A percentile compares a stretch with the other conserved stretches of the same genome.
Conservation (phyloP, 2,113 vertebrate genomes). For the Elephantulus edwardii region DNA sequence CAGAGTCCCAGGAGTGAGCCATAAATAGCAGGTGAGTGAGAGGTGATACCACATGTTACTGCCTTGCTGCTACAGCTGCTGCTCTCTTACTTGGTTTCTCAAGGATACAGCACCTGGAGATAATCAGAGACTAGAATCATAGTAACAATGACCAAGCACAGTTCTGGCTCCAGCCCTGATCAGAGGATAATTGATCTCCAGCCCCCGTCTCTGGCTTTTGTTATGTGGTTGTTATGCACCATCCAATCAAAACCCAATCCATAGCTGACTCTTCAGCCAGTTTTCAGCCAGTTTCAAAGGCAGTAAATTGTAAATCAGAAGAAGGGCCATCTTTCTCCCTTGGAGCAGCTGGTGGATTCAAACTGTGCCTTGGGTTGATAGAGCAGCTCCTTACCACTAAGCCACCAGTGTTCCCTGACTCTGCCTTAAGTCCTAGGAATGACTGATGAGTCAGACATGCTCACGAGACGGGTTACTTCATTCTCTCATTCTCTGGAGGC, state of each 20-base stretch:
- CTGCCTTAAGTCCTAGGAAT: not conserved
- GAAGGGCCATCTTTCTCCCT: too few relatives aligned
- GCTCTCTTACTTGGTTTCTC: not conserved
- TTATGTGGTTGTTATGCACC: too few relatives aligned
- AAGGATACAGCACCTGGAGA: not conserved
- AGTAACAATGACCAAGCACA: not conserved
- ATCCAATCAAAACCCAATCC: too few relatives aligned
- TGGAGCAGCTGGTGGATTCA: too few relatives aligned
- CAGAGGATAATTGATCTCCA: not conserved
- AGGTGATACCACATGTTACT: not conserved
- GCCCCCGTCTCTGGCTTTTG: not conserved
- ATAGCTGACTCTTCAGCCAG: too few relatives aligned
- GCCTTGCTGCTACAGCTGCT: not conserved
- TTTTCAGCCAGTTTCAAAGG: too few relatives aligned
- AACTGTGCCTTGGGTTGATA: too few relatives aligned
- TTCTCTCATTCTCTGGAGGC: not conserved
- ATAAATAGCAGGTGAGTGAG: not conserved
- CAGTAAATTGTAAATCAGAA: too few relatives aligned
- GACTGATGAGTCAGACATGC: not conserved
- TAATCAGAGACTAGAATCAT: not conserved
- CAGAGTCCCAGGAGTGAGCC: not conserved
- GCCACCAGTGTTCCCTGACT: too few relatives aligned
- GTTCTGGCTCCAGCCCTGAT: not conserved
- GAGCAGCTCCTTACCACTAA: too few relatives aligned
- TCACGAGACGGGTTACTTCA: not conserved